Percentiles rank a stretch among this genome's conserved stretches.
phyloP scores from a whole-genome alignment of 2,797 vertebrate species.

The Falco naumanni region DNA sequence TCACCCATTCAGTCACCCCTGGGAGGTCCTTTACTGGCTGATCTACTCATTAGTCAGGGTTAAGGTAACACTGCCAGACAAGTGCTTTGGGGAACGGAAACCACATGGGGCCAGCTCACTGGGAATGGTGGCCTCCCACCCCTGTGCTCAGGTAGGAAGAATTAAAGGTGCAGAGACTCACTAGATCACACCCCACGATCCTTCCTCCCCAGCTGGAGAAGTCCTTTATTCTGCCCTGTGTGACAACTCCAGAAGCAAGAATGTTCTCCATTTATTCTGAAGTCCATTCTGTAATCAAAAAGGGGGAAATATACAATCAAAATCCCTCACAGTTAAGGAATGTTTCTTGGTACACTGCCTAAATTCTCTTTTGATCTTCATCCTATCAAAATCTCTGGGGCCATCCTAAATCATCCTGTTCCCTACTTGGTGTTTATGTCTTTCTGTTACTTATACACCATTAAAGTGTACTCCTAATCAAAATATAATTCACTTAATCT shows the following conservation, averaged over 20 bases:
- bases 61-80: background rate
- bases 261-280: background rate
- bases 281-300: background rate
- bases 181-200: background rate
- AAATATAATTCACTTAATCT: constrained; percentile 67
- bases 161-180: background rate
- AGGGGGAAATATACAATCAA: background rate
- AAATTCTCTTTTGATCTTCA: constrained; percentile 39
- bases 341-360: background rate
- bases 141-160: background rate
- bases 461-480: constrained; percentile 53
- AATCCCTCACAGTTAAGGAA: background rate
- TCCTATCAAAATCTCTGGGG: constrained; percentile 7
- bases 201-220: background rate
- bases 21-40: constrained; percentile 17
- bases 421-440: constrained; percentile 42
- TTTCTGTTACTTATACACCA: constrained; percentile 38
- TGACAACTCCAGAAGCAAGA: background rate
- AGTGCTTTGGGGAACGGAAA: background rate
- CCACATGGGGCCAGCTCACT: background rate
- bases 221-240: background rate
- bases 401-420: constrained; percentile 19
- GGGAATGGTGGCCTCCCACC: background rate
- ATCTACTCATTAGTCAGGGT: constrained; percentile 17
- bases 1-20: background rate